Percentiles rank a stretch among this genome's conserved stretches.
Evolutionary conservation across 2,888 invertebrate genomes (phyloP).

Genomic region (Drosophila putrida): DNA sequence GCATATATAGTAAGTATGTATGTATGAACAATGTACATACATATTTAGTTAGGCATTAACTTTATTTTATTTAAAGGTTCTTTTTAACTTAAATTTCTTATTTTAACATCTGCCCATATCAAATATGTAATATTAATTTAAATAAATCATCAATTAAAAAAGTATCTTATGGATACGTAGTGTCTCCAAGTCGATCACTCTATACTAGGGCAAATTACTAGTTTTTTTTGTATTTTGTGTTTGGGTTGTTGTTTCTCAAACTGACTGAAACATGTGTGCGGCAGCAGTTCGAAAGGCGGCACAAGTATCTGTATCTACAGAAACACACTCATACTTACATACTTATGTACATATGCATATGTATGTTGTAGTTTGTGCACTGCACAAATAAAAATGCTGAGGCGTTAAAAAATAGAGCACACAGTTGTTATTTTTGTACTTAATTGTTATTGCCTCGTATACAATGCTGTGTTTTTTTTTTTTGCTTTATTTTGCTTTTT

Average conservation of each 20-base stretch:
- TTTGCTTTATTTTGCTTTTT: constrained; percentile 46
- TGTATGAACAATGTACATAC: too few relatives aligned
- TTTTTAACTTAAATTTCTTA: too few relatives aligned
- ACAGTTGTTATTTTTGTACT: constrained; percentile 75
- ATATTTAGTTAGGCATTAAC: too few relatives aligned
- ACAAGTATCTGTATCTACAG: constrained; percentile 36
- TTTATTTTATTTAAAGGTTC: too few relatives aligned
- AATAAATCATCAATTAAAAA: neutral
- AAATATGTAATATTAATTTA: too few relatives aligned
- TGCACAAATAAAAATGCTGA: constrained; percentile 74
- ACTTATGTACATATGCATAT: constrained; percentile 30
- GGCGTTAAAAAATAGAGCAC: constrained; percentile 79
- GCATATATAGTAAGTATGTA: too few relatives aligned
- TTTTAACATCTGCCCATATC: too few relatives aligned
- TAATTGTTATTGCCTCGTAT: constrained; percentile 70
- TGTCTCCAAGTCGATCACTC: constrained; percentile 9
- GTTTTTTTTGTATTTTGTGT: constrained; percentile 46
- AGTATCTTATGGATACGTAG: constrained; percentile 13
- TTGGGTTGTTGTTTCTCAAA: constrained; percentile 58
- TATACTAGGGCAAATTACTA: constrained; percentile 17
- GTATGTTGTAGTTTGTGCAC: constrained; percentile 51
- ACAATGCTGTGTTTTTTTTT: constrained; percentile 45
- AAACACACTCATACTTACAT: constrained; percentile 9
- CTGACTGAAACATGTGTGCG: constrained; percentile 75
- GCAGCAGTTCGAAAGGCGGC: constrained; percentile 73